phyloP scores from a whole-genome alignment of 2,888 invertebrate genomes.

The Drosophila phalerata region DNA sequence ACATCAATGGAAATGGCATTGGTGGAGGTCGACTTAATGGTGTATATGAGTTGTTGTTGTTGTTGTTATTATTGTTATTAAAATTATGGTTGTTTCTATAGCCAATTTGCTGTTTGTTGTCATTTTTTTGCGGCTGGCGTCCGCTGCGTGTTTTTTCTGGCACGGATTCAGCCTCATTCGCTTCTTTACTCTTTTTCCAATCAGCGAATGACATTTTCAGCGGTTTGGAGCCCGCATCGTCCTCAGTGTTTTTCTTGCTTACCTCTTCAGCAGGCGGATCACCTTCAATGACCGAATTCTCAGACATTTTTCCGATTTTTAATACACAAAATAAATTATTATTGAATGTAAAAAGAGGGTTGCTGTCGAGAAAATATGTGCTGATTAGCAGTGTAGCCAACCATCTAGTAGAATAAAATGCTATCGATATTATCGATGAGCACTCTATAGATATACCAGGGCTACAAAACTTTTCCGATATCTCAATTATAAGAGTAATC shows the following conservation, averaged over 20 bases:
- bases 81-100: conserved; percentile 31
- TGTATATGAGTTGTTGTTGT: conserved; percentile 35
- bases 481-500: no score
- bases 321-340: conserved; percentile 17
- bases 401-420: no score
- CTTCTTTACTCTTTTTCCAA: conserved; percentile 74
- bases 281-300: conserved; percentile 36
- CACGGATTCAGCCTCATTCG: conserved; percentile 28
- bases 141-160: conserved; percentile 25
- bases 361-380: conserved; percentile 30
- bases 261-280: conserved; percentile 10
- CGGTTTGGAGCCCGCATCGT: conserved; percentile 28
- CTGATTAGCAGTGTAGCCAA: no score
- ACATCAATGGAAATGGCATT: conserved; percentile 58
- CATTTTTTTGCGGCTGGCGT: conserved; percentile 29
- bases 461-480: no score
- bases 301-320: conserved; percentile 56
- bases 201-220: conserved; percentile 72
- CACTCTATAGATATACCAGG: conserved; percentile 8
- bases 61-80: conserved; percentile 43
- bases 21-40: conserved; percentile 63
- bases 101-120: conserved; percentile 25
- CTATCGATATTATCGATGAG: no score
- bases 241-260: conserved; percentile 6
- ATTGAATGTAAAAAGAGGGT: conserved; percentile 8